phyloP scores from a whole-genome alignment of 2,113 vertebrate species.

The Tachuris rubrigastra region DNA sequence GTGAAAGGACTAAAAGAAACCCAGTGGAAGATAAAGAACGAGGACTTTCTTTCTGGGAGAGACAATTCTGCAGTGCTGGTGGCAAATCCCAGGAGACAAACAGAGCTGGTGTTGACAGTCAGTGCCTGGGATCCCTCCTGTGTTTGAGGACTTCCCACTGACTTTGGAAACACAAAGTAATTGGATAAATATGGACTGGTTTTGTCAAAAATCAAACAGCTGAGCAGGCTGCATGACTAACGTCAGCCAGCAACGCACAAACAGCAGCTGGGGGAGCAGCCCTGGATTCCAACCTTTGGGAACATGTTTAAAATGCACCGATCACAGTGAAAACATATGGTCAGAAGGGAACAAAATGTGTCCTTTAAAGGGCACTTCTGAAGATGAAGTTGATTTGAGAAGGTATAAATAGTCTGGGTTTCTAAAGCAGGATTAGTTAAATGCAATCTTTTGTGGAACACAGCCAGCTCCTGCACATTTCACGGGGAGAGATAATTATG shows the following conservation, averaged over 20 bases:
- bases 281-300: background rate
- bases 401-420: background rate
- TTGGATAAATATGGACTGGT: background rate
- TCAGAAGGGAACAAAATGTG: background rate
- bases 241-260: background rate
- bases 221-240: background rate
- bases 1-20: background rate
- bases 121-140: background rate
- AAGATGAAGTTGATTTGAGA: background rate
- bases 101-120: background rate
- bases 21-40: background rate
- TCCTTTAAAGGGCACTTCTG: slow-evolving; percentile 52
- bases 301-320: background rate
- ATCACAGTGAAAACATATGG: background rate
- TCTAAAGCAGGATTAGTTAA: slow-evolving; percentile 22
- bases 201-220: background rate
- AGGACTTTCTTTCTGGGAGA: background rate
- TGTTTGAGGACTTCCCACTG: background rate
- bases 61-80: background rate
- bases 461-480: background rate
- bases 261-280: background rate
- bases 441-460: background rate
- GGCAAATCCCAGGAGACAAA: background rate
- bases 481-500: background rate
- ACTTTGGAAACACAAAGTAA: background rate